Evolutionary conservation across 1,140 invertebrate genomes (phyloP).

Genomic region (Drosophila lini): DNA sequence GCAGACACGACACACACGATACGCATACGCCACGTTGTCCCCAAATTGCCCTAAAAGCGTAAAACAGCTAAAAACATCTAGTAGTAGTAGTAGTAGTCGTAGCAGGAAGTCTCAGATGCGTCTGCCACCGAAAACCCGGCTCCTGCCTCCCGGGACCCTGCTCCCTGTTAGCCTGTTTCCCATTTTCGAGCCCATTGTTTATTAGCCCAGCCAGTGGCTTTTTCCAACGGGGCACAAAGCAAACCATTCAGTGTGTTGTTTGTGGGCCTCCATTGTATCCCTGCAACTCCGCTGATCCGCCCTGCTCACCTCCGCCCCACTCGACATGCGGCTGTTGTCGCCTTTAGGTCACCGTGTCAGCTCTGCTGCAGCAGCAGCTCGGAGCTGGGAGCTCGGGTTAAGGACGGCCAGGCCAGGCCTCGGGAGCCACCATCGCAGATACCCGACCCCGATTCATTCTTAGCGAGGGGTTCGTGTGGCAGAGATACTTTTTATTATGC

Average conservation of each 20-base stretch:
- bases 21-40: slow-evolving; percentile 50
- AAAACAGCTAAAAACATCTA: slow-evolving; percentile 55
- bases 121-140: slow-evolving; percentile 7
- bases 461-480: slow-evolving; percentile 18
- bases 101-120: slow-evolving; percentile 44
- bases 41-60: slow-evolving; percentile 47
- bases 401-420: background rate
- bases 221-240: slow-evolving; percentile 36
- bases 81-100: slow-evolving; percentile 26
- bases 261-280: slow-evolving; percentile 34
- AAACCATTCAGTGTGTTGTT: slow-evolving; percentile 40
- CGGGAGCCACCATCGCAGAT: slow-evolving; percentile 5
- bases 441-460: slow-evolving; percentile 29
- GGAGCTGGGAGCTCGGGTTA: slow-evolving; percentile 18
- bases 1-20: slow-evolving; percentile 27
- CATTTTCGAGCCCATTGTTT: slow-evolving; percentile 36
- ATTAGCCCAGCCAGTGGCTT: slow-evolving; percentile 40
- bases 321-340: slow-evolving; percentile 57
- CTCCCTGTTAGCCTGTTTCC: background rate
- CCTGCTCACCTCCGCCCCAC: slow-evolving; percentile 1
- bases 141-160: background rate
- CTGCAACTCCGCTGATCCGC: slow-evolving; percentile 6
- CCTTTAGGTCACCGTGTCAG: slow-evolving; percentile 67
- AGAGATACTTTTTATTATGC: slow-evolving; percentile 47
- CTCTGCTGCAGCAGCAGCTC: slow-evolving; percentile 44